Conservation (phyloP, 2,113 vertebrate species). For the Hemibagrus wyckioides region DNA sequence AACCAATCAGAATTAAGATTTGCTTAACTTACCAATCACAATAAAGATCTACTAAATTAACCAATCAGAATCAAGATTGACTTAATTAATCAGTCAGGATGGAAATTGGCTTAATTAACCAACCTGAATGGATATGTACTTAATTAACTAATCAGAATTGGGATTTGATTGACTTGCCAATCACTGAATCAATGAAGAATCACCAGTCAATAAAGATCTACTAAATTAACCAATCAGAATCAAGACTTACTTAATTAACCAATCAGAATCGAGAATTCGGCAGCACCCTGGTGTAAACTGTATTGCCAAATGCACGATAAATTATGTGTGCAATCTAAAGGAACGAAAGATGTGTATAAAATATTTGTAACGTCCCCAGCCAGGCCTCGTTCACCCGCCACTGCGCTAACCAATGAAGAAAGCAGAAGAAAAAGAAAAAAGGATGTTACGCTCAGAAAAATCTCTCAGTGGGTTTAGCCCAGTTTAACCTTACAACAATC, state of each 20-base stretch:
- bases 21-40: no score
- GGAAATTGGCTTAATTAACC: no score
- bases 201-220: no score
- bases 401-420: not conserved
- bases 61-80: no score
- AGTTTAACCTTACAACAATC: slow-evolving; percentile 34
- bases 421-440: not conserved
- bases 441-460: not conserved
- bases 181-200: no score
- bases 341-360: not conserved
- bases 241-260: not conserved
- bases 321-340: not conserved
- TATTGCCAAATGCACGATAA: not conserved
- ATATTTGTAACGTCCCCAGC: not conserved
- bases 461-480: slow-evolving; percentile 6
- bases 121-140: no score
- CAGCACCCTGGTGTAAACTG: not conserved
- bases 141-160: no score
- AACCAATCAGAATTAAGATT: no score
- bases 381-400: not conserved
- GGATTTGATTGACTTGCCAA: no score
- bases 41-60: no score
- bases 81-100: no score
- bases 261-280: not conserved
- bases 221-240: no score